Percentiles rank a stretch among this genome's conserved stretches.
phyloP scores from a whole-genome alignment of 1,140 invertebrate genomes.

The Ditylenchus dipsaci region DNA sequence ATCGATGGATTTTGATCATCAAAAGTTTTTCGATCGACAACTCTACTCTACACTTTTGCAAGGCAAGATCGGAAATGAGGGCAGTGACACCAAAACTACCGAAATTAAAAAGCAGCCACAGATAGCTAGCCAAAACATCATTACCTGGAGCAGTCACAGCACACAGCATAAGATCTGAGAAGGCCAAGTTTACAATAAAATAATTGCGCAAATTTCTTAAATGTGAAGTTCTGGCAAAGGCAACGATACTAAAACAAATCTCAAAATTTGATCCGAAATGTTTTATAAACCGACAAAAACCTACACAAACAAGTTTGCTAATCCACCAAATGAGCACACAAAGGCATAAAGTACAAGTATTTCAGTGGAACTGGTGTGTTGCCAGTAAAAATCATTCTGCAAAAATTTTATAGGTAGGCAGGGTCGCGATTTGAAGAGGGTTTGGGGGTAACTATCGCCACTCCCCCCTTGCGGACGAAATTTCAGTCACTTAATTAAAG shows the following conservation, averaged over 20 bases:
- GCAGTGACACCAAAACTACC: too few species aligned
- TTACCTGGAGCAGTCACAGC: slow-evolving; percentile 47
- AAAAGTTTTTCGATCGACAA: too few species aligned
- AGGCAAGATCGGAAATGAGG: too few species aligned
- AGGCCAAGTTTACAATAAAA: slow-evolving; percentile 57
- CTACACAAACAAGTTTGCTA: slow-evolving; percentile 53
- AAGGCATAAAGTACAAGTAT: slow-evolving; percentile 50
- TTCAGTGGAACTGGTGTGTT: slow-evolving; percentile 41
- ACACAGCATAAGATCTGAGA: slow-evolving; percentile 55
- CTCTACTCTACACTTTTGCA: too few species aligned
- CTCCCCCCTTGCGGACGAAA: too few species aligned
- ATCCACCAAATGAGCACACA: slow-evolving; percentile 51
- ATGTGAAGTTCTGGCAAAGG: slow-evolving; percentile 48
- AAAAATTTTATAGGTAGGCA: slow-evolving; percentile 19
- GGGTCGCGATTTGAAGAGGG: too few species aligned
- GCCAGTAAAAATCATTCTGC: slow-evolving; percentile 55
- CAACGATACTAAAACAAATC: slow-evolving; percentile 28
- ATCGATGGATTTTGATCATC: too few species aligned
- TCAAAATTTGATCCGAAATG: background rate
- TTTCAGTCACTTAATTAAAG: too few species aligned
- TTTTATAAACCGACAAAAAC: slow-evolving; percentile 17
- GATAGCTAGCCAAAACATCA: too few species aligned
- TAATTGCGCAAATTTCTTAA: slow-evolving; percentile 56
- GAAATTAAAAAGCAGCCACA: too few species aligned
- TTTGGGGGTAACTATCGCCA: too few species aligned